These are phyloP conservation scores for Rutilus rutilus DNA, from an alignment of 2,113 vertebrate species.

Conservation along the genomic window DNA sequence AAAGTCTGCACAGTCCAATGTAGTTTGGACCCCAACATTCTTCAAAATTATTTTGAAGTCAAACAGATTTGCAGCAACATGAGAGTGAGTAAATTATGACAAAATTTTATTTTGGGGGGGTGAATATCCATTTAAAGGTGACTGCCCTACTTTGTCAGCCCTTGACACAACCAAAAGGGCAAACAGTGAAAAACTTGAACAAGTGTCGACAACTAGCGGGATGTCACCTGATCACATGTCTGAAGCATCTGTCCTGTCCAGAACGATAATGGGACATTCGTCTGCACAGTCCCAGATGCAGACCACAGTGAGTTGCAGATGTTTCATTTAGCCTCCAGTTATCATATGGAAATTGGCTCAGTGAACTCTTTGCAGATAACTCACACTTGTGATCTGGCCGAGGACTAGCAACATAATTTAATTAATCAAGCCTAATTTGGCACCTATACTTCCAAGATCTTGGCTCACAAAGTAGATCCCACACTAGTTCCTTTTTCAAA, in stretches of 20 bases:
- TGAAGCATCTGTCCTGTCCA: conserved; percentile 19
- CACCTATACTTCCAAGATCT: conserved; percentile 4
- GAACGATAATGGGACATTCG: neutral
- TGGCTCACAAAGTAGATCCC: neutral
- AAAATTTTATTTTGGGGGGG: no score
- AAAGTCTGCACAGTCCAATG: no score
- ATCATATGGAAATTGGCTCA: conserved; percentile 30
- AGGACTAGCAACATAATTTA: neutral
- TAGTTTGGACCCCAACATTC: neutral
- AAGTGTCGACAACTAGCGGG: neutral
- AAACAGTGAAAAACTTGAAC: neutral
- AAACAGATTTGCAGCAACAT: neutral
- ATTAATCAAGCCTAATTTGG: neutral
- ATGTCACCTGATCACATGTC: conserved; percentile 8
- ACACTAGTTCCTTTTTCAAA: neutral
- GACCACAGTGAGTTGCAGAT: conserved; percentile 17
- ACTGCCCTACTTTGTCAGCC: neutral
- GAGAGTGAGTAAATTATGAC: neutral
- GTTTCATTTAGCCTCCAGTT: conserved; percentile 21
- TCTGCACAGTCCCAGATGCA: conserved; percentile 24
- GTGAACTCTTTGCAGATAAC: neutral
- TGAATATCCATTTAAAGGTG: neutral
- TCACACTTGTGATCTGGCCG: neutral
- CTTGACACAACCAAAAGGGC: neutral
- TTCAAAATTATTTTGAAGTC: neutral